These are phyloP conservation scores for Caenorhabditis uteleia DNA, from an alignment of 2,888 invertebrate species.

Conservation along the genomic window DNA sequence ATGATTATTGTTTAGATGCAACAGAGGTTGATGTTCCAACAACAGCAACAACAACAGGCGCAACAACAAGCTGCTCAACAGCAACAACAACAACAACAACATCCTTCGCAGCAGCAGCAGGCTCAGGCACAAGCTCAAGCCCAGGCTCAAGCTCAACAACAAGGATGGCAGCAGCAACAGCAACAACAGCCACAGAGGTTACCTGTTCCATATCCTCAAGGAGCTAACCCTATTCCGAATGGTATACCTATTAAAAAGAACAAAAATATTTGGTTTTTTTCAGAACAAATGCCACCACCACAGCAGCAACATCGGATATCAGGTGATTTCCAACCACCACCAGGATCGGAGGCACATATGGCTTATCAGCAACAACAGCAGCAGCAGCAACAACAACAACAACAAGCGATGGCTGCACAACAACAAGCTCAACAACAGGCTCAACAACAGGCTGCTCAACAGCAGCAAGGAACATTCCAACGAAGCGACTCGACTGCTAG, in stretches of 20 bases:
- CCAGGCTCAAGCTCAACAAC: conserved; percentile 22
- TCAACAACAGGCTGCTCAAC: background rate
- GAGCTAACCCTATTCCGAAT: conserved; percentile 1
- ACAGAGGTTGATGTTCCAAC: conserved; percentile 19
- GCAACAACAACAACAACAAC: conserved; percentile 8
- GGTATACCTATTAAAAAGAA: no score
- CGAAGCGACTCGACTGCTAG: conserved; percentile 36
- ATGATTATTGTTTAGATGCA: conserved; percentile 14
- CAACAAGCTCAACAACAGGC: no score
- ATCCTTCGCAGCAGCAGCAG: conserved; percentile 18
- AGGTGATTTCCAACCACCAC: no score
- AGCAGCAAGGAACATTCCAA: conserved; percentile 7
- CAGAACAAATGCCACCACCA: background rate
- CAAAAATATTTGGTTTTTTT: no score
- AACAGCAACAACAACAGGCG: conserved; percentile 29
- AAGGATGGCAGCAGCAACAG: conserved; percentile 7
- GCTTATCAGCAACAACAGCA: conserved; percentile 1
- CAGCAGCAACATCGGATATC: conserved; percentile 26
- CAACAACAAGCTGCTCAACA: conserved; percentile 21
- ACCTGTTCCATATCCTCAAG: conserved; percentile 38
- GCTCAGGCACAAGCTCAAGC: conserved; percentile 28
- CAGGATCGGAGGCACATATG: conserved; percentile 1
- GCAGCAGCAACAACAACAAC: conserved; percentile 1
- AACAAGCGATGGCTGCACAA: no score
- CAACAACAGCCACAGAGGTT: conserved; percentile 11